A percentile compares a stretch with the other conserved stretches of the same genome.
phyloP scores from a whole-genome alignment of 1,140 invertebrate genomes.

The Drosophila tsacasi region DNA sequence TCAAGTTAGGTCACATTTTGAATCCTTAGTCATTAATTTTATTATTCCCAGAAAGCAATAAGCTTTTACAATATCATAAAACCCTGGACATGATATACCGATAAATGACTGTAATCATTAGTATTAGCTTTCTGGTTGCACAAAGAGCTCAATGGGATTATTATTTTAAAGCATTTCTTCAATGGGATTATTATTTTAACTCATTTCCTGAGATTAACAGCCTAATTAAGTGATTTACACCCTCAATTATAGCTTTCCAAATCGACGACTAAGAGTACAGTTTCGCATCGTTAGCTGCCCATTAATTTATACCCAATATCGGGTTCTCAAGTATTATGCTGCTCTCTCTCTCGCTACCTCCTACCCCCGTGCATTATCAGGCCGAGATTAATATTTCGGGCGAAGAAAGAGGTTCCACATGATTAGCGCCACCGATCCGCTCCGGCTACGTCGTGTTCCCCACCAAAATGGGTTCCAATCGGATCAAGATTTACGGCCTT shows the following conservation, averaged over 20 bases:
- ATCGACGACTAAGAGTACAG: slow-evolving; percentile 16
- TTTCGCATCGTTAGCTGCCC: slow-evolving; percentile 12
- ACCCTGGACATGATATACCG: not conserved
- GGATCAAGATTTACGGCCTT: slow-evolving; percentile 63
- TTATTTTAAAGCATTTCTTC: not conserved
- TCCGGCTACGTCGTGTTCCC: slow-evolving; percentile 6
- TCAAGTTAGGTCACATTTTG: too few relatives aligned
- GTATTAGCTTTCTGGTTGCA: not conserved
- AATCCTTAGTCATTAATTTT: not conserved
- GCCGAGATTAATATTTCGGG: slow-evolving; percentile 38
- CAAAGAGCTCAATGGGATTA: not conserved
- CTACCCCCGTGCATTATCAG: slow-evolving; percentile 24
- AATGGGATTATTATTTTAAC: not conserved
- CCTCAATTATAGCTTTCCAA: not conserved
- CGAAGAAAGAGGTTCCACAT: slow-evolving; percentile 44
- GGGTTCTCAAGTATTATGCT: slow-evolving; percentile 34
- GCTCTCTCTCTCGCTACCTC: not conserved
- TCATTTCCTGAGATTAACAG: slow-evolving; percentile 3
- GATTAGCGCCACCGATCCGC: slow-evolving; percentile 63
- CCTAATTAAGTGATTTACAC: slow-evolving; percentile 8
- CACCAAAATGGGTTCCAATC: slow-evolving; percentile 48
- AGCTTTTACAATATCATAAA: not conserved
- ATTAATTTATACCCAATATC: slow-evolving; percentile 52
- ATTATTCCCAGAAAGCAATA: slow-evolving; percentile 3
- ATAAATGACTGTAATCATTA: not conserved